A percentile compares a stretch with the other conserved stretches of the same genome.
phyloP scores from a whole-genome alignment of 1,140 invertebrate genomes.

The Drosophila oshimai region DNA sequence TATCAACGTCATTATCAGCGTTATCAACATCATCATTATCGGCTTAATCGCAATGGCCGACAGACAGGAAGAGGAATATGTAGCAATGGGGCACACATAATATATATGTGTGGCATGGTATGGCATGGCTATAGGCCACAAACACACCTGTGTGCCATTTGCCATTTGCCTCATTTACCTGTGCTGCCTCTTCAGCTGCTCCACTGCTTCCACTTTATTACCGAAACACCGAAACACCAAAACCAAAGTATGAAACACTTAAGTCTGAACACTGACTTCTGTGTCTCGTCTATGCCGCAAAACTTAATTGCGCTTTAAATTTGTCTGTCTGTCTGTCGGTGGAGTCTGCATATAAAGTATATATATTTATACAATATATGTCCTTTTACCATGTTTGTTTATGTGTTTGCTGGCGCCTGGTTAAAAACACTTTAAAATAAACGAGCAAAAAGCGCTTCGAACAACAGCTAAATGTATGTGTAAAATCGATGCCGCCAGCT shows the following conservation, averaged over 20 bases:
- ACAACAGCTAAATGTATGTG: constrained; percentile 36
- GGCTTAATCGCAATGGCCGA: constrained; percentile 34
- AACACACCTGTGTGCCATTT: constrained; percentile 20
- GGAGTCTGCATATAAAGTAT: neutral
- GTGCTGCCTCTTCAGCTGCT: neutral
- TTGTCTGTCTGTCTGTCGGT: constrained; percentile 13
- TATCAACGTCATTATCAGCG: constrained; percentile 33
- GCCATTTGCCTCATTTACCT: neutral
- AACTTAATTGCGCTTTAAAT: constrained; percentile 59
- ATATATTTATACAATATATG: neutral
- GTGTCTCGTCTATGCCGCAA: constrained; percentile 47
- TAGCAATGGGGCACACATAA: constrained; percentile 2
- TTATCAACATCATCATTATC: constrained; percentile 50
- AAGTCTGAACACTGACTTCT: constrained; percentile 20
- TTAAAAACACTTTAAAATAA: constrained; percentile 46
- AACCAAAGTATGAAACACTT: too few species aligned
- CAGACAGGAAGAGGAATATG: constrained; percentile 38
- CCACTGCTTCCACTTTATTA: constrained; percentile 16
- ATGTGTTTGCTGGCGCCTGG: constrained; percentile 21
- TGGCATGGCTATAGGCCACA: neutral
- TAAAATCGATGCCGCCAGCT: constrained; percentile 16
- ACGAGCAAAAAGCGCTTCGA: constrained; percentile 33
- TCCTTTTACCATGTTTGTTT: constrained; percentile 31
- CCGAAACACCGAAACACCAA: neutral
- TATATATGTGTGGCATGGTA: too few species aligned